Base-by-base conservation (phyloP, 2,888 invertebrate species). In the Melanophora roralis region DNA sequence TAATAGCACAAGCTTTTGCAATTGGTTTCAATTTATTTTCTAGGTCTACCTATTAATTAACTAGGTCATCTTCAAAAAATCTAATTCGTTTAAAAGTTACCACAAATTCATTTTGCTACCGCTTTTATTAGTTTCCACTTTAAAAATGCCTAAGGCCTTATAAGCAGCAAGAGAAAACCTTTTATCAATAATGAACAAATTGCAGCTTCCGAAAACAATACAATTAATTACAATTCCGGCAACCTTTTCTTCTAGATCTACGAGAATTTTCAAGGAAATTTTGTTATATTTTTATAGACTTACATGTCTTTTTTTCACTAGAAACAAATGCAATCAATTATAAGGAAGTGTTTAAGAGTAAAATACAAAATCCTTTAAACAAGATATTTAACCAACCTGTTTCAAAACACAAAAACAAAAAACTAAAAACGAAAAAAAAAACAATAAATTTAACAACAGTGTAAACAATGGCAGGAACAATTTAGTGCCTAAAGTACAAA, bases 381-480 rank as follows among this genome's bases (percentile, higher is more conserved):
- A n/a, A n/a, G n/a, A n/a, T n/a, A n/a, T n/a, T n/a, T n/a, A n/a
- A n/a, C n/a, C n/a, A n/a, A n/a, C n/a, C n/a, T n/a, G n/a, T n/a
- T n/a, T n/a, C n/a, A n/a, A n/a, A n/a, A n/a, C n/a, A n/a, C n/a
- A n/a, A n/a, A n/a, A n/a, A 6, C 27, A 27, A 27, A 40, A 40
- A 16, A 23, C n/a, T n/a, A n/a, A n/a, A n/a, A n/a, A n/a, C n/a
- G n/a, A n/a, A n/a, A n/a, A n/a, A n/a, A n/a, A n/a, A 27, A 67
- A 53, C 27, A 65, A 47, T 55, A 72, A 57, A 51, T 77, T 19
- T 38, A 38, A 51, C 49, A 67, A 53, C 47, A 49, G 51, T 45
- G 47, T 67, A 53, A 72, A 67, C 60, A 67, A 60, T 60, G 27
- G 34, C 67, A 53, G 23, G 45, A 62, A 68, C 62, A 78, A 78